These are phyloP conservation scores for Nothobranchius kuhntae DNA, from an alignment of 2,113 vertebrate genomes.

Conservation along the genomic window DNA sequence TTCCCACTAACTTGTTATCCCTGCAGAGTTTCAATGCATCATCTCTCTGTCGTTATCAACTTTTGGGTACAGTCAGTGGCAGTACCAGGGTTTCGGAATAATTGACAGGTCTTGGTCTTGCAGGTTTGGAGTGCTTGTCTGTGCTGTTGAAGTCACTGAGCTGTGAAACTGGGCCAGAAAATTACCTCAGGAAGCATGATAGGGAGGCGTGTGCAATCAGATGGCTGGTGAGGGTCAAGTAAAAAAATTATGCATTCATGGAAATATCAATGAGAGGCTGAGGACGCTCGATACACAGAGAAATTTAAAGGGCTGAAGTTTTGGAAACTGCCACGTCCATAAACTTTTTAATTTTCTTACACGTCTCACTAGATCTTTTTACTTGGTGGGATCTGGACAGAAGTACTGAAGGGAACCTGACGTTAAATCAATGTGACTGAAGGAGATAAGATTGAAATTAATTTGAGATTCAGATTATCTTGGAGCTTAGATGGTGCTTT, in stretches of 20 bases:
- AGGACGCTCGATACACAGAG: constrained; percentile 23
- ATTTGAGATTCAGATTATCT: constrained; percentile 54
- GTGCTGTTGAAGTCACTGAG: constrained; percentile 42
- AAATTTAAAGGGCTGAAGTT: constrained; percentile 21
- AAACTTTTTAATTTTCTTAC: too few species aligned
- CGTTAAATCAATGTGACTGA: constrained; percentile 40
- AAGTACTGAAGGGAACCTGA: constrained; percentile 9
- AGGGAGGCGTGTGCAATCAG: constrained; percentile 40
- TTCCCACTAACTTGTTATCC: constrained; percentile 21
- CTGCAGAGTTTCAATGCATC: constrained; percentile 28
- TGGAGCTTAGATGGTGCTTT: constrained; percentile 32
- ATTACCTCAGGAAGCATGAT: constrained; percentile 64
- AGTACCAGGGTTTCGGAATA: constrained; percentile 43
- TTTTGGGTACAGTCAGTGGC: constrained; percentile 48
- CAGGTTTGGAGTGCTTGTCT: constrained; percentile 50
- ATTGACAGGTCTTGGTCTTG: constrained; percentile 60
- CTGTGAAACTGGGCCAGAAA: constrained; percentile 62
- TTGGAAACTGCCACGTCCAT: constrained; percentile 7
- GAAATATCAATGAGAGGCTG: constrained; percentile 45
- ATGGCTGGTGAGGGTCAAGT: constrained; percentile 63
- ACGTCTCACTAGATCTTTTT: too few species aligned
- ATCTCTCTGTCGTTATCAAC: constrained; percentile 32
- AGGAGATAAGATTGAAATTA: constrained; percentile 47
- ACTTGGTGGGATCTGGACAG: not conserved
- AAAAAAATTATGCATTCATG: constrained; percentile 40